Evolutionary conservation across 2,888 invertebrate genomes (phyloP), one percentile per base, ranked within the genome.

Genomic region (Mycalesis mineus): DNA sequence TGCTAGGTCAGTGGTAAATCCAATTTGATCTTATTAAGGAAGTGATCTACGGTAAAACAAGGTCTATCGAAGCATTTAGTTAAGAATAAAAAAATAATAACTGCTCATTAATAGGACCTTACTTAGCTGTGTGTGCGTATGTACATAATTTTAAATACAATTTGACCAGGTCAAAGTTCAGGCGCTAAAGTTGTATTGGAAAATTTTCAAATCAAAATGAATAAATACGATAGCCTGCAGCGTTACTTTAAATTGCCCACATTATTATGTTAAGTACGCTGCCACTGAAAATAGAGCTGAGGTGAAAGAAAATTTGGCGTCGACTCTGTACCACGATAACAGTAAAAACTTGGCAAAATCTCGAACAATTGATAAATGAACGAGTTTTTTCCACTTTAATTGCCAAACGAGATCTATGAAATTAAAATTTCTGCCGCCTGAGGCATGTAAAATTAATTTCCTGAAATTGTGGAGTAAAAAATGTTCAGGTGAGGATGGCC

Each of bases 261-360:
- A 36, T 31, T 42, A 31, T 55, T 55, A 55, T 53, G 40, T 36
- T 45, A 37, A 55, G 41, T 36, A 29, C 50, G 33, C 47, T 47
- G 53, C 36, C 52, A 58, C 41, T 57, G 57, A 50, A 60, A 53
- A 53, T 54, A 56, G 33, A 45, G 59, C 44, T 49, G 57, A 55
- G 53, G 47, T 44, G 48, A 52, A 56, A 57, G 31, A 53, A 60
- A 33, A 53, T 58, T 62, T 64, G 63, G 63, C 63, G 39, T 40
- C 39, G 37, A 53, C 52, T 55, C 57, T 53, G 45, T 36, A 40
- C 57, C 57, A 33, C 57, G 57, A 61, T 64, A 62, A 64, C 51
- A 60, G 47, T 60, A 49, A 58, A 60, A 62, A 60, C 48, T 62
- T 64, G 63, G 63, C 62, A 64, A 11, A 41, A 29, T 36, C 33